Evolutionary conservation across 2,888 invertebrate species (phyloP).

Genomic region (Seira musarum): DNA sequence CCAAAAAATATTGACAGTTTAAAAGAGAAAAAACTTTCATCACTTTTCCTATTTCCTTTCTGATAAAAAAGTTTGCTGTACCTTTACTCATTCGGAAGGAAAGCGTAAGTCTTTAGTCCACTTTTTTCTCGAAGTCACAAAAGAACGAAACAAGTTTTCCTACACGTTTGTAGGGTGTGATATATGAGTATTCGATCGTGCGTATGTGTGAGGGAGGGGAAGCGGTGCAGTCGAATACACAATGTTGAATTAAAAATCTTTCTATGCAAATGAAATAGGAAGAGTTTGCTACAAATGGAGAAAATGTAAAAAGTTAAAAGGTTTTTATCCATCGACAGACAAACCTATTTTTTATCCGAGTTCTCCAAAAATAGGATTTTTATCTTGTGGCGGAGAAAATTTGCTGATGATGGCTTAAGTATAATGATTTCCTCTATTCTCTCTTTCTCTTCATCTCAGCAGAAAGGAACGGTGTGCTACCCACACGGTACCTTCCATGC

Average conservation of each 20-base stretch:
- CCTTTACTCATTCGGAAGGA: not conserved
- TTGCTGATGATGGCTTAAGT: slow-evolving; percentile 27
- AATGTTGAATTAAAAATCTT: no score
- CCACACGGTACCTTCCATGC: not conserved
- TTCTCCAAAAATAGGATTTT: no score
- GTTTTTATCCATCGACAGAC: no score
- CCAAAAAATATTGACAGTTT: slow-evolving; percentile 36
- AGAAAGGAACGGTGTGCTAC: not conserved
- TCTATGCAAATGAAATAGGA: no score
- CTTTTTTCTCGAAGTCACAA: not conserved
- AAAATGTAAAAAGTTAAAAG: no score
- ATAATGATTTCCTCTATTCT: slow-evolving; percentile 1
- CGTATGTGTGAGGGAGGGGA: no score
- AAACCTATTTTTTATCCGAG: no score
- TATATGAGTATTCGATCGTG: no score
- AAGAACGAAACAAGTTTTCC: not conserved
- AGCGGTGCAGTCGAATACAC: no score
- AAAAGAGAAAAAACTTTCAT: slow-evolving; percentile 24
- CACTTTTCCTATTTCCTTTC: slow-evolving; percentile 13
- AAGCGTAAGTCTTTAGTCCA: slow-evolving; percentile 22
- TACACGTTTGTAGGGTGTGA: no score
- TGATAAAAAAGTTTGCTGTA: slow-evolving; percentile 13
- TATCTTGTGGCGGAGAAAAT: slow-evolving; percentile 20
- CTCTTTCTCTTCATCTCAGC: not conserved
- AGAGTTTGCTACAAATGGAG: no score